Evolutionary conservation across 2,888 invertebrate genomes (phyloP), one percentile per base, ranked within the genome.

Genomic region (Trisateles emortualis): DNA sequence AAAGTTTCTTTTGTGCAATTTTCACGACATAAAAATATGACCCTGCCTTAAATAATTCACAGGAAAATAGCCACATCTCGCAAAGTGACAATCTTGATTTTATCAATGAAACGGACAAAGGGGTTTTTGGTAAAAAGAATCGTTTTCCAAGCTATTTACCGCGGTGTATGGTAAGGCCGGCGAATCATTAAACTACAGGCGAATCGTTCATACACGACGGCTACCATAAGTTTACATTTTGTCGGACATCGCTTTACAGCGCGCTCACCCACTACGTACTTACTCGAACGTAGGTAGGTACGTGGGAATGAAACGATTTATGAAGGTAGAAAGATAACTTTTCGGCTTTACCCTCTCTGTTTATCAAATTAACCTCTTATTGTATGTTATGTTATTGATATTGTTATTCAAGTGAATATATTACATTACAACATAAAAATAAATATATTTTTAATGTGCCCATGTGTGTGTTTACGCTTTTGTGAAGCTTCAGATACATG

Each of bases 141-240:
- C 57, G 60, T 26, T 73, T 71, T 74, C 60, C 68, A 54, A 68
- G 68, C 69, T 70, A 74, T 76, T 74, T 76, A 64, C 64, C 33
- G 55, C 53, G 64, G 49, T 69, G 63, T 70, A 68, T 59, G 59
- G 52, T 63, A 62, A 60, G 56, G 56, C 45, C 40, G 45, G 22
- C n/a, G n/a, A n/a, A n/a, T 57, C 55, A 60, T 68, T 72, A 68
- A 48, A 64, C 55, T 32, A 45, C 49, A 48, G 46, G 32, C 47
- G 46, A 62, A 65, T 59, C 59, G 56, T 17, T 62, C 59, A 62
- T 57, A 66, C 54, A 41, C 52, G 42, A 48, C 35, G 50, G 55
- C 57, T 40, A 55, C 69, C 69, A 68, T 64, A 54, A 59, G 43
- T 61, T 68, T 56, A 52, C 48, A 64, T 68, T 52, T 54, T 49